Conservation (phyloP, 2,888 invertebrate species). For the Clivina fossor region DNA sequence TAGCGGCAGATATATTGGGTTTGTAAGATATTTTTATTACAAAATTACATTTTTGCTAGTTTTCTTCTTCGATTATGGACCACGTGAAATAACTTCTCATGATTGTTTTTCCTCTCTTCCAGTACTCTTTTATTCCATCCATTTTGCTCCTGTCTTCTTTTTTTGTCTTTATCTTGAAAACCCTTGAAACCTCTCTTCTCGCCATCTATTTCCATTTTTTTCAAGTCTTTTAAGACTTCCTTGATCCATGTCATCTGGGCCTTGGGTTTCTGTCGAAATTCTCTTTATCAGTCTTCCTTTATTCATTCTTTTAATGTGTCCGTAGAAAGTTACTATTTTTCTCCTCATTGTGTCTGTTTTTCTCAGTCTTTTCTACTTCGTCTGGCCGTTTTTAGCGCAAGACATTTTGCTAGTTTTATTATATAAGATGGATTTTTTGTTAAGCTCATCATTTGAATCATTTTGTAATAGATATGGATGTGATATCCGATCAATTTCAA, state of each 20-base stretch:
- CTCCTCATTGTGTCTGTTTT: too few relatives aligned
- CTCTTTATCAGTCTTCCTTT: too few relatives aligned
- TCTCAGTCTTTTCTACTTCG: neutral
- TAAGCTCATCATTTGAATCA: neutral
- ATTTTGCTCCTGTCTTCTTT: too few relatives aligned
- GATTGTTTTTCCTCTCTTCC: too few relatives aligned
- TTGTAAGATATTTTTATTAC: conserved; percentile 12
- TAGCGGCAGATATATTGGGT: conserved; percentile 67
- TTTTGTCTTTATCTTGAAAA: neutral
- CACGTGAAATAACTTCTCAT: too few relatives aligned
- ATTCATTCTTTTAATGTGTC: too few relatives aligned
- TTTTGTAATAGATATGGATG: conserved; percentile 68
- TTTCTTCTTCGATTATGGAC: neutral
- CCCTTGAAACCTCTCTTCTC: neutral
- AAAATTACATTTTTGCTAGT: conserved; percentile 2
- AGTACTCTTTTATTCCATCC: too few relatives aligned
- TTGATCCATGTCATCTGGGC: too few relatives aligned
- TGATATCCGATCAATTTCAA: conserved; percentile 80
- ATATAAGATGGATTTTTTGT: conserved; percentile 7
- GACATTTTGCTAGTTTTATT: conserved; percentile 10
- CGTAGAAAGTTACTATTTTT: too few relatives aligned
- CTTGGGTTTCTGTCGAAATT: too few relatives aligned
- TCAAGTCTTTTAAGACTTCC: too few relatives aligned
- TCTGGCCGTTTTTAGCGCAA: conserved; percentile 4
- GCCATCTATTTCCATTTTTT: too few relatives aligned